Evolutionary conservation across 2,113 vertebrate genomes (phyloP), one percentile per base, ranked within the genome.

Genomic region (Corythornis cristatus): DNA sequence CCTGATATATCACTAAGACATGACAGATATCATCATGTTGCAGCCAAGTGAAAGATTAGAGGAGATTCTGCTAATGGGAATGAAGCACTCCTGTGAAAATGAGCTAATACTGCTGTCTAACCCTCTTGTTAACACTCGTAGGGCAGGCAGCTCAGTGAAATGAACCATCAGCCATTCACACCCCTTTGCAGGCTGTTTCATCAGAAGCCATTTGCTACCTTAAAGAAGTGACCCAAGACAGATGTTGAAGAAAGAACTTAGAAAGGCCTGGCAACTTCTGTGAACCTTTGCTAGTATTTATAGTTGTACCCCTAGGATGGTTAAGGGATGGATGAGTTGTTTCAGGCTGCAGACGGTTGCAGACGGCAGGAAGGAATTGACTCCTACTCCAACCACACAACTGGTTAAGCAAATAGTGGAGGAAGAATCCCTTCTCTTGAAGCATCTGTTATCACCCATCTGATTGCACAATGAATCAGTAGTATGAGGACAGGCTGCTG

Each of bases 361-460:
- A 96, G 92, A 96, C 88, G 26, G 87, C 95, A 96, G 96, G 95
- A 95, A 91, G 94, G 94, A 96, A 96, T 91, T 92, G 93, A 96
- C 95, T 95, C 95, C 93, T 95, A 93, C 95, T 93, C 96, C 94
- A 95, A 91, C 91, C 93, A 95, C 87, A 96, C 93, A 95, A 95
- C 95, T 96, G 95, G 93, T 91, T 95, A 96, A 92, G 94, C 84
- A 83, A 93, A 95, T 85, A 85, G 93, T 96, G 96, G 94, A 96
- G 94, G 96, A 96, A 96, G 94, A 87, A 93, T 96, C 89, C 76
- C 93, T 95, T 91, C 91, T 96, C 75, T 84, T 95, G 91, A 94
- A 93, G 95, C 94, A 96, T 96, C 95, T 96, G 94, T 87, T 96
- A 83, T 92, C 91, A 94, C 56, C 93, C 89, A 94, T 94, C 87